Evolutionary conservation across 1,140 invertebrate genomes (phyloP).

Genomic region (Bombyx mori): DNA sequence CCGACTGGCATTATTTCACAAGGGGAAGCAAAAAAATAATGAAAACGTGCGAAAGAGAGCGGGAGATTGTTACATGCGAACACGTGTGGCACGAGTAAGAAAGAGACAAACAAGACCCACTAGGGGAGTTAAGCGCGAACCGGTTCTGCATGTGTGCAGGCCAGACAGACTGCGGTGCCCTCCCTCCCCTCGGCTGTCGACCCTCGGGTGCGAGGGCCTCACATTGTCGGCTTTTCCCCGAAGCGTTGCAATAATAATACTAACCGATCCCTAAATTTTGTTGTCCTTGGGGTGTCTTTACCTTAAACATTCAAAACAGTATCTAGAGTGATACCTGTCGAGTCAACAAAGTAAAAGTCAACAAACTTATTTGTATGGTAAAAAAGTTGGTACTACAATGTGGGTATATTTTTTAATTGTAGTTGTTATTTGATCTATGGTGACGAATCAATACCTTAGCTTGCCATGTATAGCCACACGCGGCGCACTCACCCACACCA

Average conservation of each 20-base stretch:
- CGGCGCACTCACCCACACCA: constrained; percentile 55
- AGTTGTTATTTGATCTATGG: constrained; percentile 2
- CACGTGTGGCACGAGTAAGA: constrained; percentile 55
- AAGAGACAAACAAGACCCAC: constrained; percentile 48
- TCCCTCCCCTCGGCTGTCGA: constrained; percentile 58
- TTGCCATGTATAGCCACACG: constrained; percentile 48
- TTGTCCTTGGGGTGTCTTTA: background rate
- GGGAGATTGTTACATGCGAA: constrained; percentile 27
- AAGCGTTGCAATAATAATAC: constrained; percentile 65
- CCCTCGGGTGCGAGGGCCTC: constrained; percentile 57
- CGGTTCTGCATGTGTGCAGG: constrained; percentile 67
- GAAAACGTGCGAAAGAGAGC: constrained; percentile 57
- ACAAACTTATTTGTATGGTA: too few relatives aligned
- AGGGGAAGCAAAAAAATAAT: constrained; percentile 68
- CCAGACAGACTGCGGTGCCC: constrained; percentile 52
- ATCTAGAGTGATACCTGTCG: too few relatives aligned
- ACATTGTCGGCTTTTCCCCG: constrained; percentile 59
- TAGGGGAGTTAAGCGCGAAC: constrained; percentile 64
- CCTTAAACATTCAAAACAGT: too few relatives aligned
- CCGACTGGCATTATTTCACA: constrained; percentile 64
- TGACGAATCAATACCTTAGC: constrained; percentile 24
- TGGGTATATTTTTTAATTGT: too few relatives aligned
- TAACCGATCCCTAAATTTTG: constrained; percentile 26
- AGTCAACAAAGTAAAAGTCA: too few relatives aligned
- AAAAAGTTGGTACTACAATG: too few relatives aligned